Evolutionary conservation across 2,888 invertebrate genomes (phyloP), one percentile per base, ranked within the genome.

Genomic region (Pyralis farinalis): DNA sequence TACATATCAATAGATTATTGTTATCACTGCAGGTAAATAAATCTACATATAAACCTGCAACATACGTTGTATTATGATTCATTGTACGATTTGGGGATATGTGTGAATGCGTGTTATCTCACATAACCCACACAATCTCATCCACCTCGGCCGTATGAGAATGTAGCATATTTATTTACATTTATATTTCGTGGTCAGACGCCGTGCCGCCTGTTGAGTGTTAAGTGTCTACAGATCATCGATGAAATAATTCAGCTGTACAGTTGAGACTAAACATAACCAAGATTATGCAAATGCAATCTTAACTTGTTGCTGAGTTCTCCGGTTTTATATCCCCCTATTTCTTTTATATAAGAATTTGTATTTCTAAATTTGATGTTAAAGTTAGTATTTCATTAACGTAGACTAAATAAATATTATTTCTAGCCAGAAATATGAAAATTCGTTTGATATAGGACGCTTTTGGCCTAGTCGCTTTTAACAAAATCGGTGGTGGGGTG

Each of bases 151-250:
- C 12, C 25, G 9, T 38, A 25, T 25, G 25, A 11, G 27, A 33
- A 33, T 32, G 43, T 37, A 34, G 10, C 34, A 27, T 31, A 27
- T 22, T 34, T 36, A 37, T 34, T 40, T 27, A 28, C 32, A 39
- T 33, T 40, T 37, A 25, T 31, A 45, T 62, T 55, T 51, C 56
- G 51, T 50, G 52, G 63, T 58, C 63, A 72, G 74, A 72, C 71
- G 63, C 50, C 34, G 51, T 35, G 72, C 66, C 61, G 53, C 52
- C 55, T 42, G 45, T 12, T 42, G 54, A 54, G 52, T 52, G 55
- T 49, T 46, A 44, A 58, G 55, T 47, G 54, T 59, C 58, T 51
- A 48, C 44, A 49, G 60, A 66, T 59, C 63, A 61, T 62, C 54
- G 49, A 63, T 60, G 51, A 48, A 53, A 53, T 49, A 43, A 59